Percentiles rank a stretch among this genome's conserved stretches.
phyloP scores from a whole-genome alignment of 2,888 invertebrate genomes.

The Drosophila bunnanda region DNA sequence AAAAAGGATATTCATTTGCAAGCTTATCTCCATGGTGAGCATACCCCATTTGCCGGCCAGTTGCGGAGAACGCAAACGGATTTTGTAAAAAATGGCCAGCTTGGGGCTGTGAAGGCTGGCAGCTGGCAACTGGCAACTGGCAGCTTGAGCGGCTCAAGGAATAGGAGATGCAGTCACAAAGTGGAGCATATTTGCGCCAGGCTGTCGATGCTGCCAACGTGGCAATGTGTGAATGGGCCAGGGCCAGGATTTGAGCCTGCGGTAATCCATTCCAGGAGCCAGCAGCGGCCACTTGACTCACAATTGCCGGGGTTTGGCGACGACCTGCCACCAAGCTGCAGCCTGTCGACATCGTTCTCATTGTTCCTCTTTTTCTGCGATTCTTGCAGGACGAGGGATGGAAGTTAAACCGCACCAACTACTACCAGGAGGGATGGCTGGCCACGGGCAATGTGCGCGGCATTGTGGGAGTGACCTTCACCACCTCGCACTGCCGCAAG shows the following conservation, averaged over 20 bases:
- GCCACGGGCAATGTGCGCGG: conserved; percentile 97
- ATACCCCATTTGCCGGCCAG: conserved; percentile 3
- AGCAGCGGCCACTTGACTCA: conserved; percentile 59
- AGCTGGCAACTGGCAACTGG: conserved; percentile 26
- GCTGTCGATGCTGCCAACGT: conserved; percentile 22
- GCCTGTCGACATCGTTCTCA: conserved; percentile 24
- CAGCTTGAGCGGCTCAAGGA: conserved; percentile 31
- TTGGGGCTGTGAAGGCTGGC: conserved; percentile 26
- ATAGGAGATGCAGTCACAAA: conserved; percentile 33
- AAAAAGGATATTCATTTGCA: background rate
- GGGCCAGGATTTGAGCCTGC: conserved; percentile 28
- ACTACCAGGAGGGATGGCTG: conserved; percentile 99
- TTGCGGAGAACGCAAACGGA: conserved; percentile 11
- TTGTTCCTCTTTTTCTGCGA: background rate
- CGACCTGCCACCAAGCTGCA: conserved; percentile 57
- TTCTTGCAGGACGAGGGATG: conserved; percentile 94
- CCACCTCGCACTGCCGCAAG: conserved; percentile 95
- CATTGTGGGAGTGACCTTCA: conserved; percentile 98
- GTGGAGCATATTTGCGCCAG: conserved; percentile 46
- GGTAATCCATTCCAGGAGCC: conserved; percentile 61
- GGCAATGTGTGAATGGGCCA: conserved; percentile 34
- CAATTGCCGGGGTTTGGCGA: conserved; percentile 70
- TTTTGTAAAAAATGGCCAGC: conserved; percentile 25
- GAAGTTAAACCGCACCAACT: conserved; percentile 97
- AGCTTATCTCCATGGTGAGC: conserved; percentile 18